These are phyloP conservation scores for Papilio xuthus DNA, from an alignment of 1,140 invertebrate genomes.

Conservation along the genomic window DNA sequence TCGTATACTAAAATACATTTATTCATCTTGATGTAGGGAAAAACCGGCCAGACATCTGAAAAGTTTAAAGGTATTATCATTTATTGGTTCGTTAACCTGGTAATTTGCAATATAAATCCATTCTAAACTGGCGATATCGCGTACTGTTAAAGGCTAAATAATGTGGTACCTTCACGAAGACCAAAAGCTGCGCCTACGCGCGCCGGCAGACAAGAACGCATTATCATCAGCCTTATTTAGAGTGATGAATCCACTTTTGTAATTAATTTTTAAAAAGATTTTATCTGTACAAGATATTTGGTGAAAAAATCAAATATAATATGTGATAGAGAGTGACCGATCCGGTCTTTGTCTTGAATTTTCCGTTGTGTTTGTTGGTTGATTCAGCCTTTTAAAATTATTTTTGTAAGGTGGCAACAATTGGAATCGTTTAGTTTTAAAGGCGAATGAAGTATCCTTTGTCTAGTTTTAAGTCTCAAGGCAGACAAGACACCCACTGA, in stretches of 20 bases:
- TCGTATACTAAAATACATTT: not conserved
- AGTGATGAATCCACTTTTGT: constrained; percentile 23
- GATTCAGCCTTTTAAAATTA: not conserved
- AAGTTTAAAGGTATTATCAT: not conserved
- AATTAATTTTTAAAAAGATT: not conserved
- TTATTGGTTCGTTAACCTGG: constrained; percentile 29
- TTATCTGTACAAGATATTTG: not conserved
- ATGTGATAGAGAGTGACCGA: not conserved
- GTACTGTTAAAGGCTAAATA: constrained; percentile 22
- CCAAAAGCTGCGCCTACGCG: constrained; percentile 55
- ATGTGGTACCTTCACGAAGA: constrained; percentile 41
- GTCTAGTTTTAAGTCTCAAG: constrained; percentile 12
- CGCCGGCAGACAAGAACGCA: constrained; percentile 12
- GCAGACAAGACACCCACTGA: not conserved
- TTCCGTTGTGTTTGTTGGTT: not conserved
- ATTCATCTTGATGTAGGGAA: not conserved
- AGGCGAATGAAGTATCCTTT: not conserved
- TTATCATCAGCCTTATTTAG: constrained; percentile 24
- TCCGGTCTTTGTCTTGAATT: not conserved
- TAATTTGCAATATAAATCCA: constrained; percentile 25
- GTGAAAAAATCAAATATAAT: constrained; percentile 3
- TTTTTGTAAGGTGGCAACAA: too few relatives aligned
- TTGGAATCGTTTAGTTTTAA: not conserved
- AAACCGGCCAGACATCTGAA: constrained; percentile 8
- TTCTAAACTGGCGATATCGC: constrained; percentile 5